Percentiles rank a stretch among this genome's conserved stretches.
phyloP scores from a whole-genome alignment of 2,113 vertebrate genomes.

The Camelus dromedarius region DNA sequence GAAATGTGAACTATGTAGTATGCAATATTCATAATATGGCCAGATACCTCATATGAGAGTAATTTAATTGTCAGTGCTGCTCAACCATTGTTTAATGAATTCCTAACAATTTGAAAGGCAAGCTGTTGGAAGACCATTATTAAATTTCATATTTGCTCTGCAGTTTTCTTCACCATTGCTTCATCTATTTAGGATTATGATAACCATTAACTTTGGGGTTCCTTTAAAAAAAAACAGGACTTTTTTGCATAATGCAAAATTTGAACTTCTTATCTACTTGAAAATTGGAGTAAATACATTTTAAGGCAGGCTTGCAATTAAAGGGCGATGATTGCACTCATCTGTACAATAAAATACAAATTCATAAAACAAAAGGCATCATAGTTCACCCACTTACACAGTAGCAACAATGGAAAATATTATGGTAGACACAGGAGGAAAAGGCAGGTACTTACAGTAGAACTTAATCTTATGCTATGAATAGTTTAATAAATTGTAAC shows the following conservation, averaged over 20 bases:
- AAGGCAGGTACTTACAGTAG: conserved; percentile 49
- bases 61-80: conserved; percentile 86
- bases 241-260: conserved; percentile 68
- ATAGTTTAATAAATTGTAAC: conserved; percentile 67
- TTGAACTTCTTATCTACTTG: conserved; percentile 60
- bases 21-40: conserved; percentile 86
- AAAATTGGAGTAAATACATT: conserved; percentile 52
- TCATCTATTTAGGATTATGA: conserved; percentile 82
- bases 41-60: conserved; percentile 84
- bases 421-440: not conserved
- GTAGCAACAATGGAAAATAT: not conserved
- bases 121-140: conserved; percentile 80
- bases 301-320: conserved; percentile 63
- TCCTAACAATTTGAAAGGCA: conserved; percentile 85
- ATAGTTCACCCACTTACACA: not conserved
- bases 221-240: conserved; percentile 60
- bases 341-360: conserved; percentile 45
- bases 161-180: conserved; percentile 81
- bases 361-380: conserved; percentile 3
- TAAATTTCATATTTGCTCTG: conserved; percentile 86
- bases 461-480: conserved; percentile 62
- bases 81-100: conserved; percentile 88
- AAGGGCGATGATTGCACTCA: not conserved
- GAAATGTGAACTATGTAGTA: conserved; percentile 79
- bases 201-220: conserved; percentile 81